Percentiles rank a stretch among this genome's conserved stretches.
Evolutionary conservation across 2,888 invertebrate genomes (phyloP).

Genomic region (Polyploca ridens): DNA sequence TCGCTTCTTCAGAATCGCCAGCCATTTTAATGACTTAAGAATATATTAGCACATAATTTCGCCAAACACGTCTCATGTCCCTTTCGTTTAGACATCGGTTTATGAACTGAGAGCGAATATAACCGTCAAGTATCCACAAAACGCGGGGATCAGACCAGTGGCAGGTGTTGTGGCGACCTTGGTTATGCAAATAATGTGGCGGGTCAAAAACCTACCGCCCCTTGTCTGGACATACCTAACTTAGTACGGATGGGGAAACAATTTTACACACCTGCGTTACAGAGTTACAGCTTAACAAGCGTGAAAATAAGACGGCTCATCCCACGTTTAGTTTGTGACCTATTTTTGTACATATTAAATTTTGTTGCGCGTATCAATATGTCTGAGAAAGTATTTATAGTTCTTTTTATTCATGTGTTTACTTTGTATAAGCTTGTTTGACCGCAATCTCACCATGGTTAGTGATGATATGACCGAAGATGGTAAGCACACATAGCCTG

Average conservation of each 20-base stretch:
- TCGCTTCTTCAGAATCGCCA: background rate
- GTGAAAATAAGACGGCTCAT: background rate
- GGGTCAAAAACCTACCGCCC: slow-evolving; percentile 62
- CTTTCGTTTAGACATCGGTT: slow-evolving; percentile 5
- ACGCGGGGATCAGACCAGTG: slow-evolving; percentile 34
- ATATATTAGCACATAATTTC: background rate
- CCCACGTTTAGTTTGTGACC: background rate
- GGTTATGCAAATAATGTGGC: slow-evolving; percentile 61
- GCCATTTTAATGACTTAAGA: background rate
- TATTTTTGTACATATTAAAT: background rate
- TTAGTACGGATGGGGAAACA: slow-evolving; percentile 13
- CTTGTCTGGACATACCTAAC: slow-evolving; percentile 33
- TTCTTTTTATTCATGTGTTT: no score
- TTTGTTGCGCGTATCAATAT: background rate
- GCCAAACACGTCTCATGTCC: background rate
- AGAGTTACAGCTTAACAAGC: background rate
- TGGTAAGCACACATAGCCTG: no score
- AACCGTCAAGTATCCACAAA: slow-evolving; percentile 14
- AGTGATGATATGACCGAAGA: no score
- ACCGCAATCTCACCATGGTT: no score
- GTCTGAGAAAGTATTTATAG: background rate
- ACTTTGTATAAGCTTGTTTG: no score
- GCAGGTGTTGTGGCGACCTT: slow-evolving; percentile 69
- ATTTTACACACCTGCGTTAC: background rate
- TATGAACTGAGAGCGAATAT: slow-evolving; percentile 23